Base-by-base conservation (phyloP, 2,888 invertebrate genomes). In the Drosophila ustulata region DNA sequence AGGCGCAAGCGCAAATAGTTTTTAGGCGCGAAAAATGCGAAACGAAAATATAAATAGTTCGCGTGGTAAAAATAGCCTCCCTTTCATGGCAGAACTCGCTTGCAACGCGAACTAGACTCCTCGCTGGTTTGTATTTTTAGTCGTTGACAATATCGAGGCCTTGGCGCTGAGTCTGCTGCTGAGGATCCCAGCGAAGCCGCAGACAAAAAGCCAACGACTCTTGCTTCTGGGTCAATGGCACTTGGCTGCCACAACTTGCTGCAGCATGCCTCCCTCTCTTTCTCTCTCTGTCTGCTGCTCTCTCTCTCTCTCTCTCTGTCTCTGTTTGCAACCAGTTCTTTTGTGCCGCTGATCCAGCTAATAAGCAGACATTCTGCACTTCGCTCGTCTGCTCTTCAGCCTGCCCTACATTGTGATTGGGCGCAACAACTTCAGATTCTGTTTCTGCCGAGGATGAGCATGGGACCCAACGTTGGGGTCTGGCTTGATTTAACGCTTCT, bases 61-160 rank as follows among this genome's bases (percentile, higher is more conserved):
- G 13, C 9, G 13, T 43, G 53, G 63, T 78, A 82, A 66, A 82
- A 82, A 85, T 82, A 86, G 78, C 73, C 64, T 47, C 64, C 78
- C 65, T 72, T 18, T 18, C 1, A 18, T 18, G 18, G 18, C 18
- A 26, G 49, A 37, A 53, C 37, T 53, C 49, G 46, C 18, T 62
- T 62, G 53, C 43, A 45, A 56, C 46, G 11, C 30, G 49, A 11
- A 25, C 32, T 13, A 23, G 56, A 34, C 56, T 56, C 9, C 30
- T 13, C 8, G 46, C 46, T 39, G 53, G 66, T 70, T 72, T 78
- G 69, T 82, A 85, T 71, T 75, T 82, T 64, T 82, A 75, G 81
- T 81, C 78, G 87, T 80, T 87, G 83, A 84, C 82, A 84, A 87
- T 87, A 87, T 84, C 83, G 84, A 84, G 83, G 83, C 72, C 87